Evolutionary conservation across 2,888 invertebrate genomes (phyloP).

Genomic region (Standfussiana lucernea): DNA sequence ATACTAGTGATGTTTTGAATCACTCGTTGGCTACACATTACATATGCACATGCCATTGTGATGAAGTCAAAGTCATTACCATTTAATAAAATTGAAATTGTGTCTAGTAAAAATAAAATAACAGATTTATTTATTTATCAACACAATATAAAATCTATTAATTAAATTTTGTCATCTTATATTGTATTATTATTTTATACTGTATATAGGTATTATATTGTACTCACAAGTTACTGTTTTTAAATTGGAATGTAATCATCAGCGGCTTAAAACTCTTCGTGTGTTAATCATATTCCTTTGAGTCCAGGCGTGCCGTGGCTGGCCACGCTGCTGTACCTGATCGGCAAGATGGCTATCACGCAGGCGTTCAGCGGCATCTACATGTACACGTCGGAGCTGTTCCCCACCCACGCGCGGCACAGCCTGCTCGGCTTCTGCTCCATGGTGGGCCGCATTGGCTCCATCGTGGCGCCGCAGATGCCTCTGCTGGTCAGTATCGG

Average conservation of each 20-base stretch:
- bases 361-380: constrained; percentile 93
- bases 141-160: neutral
- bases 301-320: constrained; percentile 82
- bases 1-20: neutral
- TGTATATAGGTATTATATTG: too few species aligned
- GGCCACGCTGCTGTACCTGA: constrained; percentile 88
- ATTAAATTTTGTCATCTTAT: too few species aligned
- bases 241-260: neutral
- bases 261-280: neutral
- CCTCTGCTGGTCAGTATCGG: constrained; percentile 89
- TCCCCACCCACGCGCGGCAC: constrained; percentile 93
- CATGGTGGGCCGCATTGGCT: constrained; percentile 94
- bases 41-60: neutral
- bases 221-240: neutral
- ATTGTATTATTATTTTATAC: too few species aligned
- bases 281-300: neutral
- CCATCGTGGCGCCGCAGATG: constrained; percentile 94
- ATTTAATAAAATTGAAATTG: neutral
- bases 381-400: constrained; percentile 94
- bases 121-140: neutral
- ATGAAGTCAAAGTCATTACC: neutral
- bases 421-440: constrained; percentile 93
- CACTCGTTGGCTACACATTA: neutral
- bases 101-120: neutral
- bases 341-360: constrained; percentile 93